Percentiles rank a stretch among this genome's conserved stretches.
Evolutionary conservation across 2,888 invertebrate genomes (phyloP).

Genomic region (Heliconius hortense): DNA sequence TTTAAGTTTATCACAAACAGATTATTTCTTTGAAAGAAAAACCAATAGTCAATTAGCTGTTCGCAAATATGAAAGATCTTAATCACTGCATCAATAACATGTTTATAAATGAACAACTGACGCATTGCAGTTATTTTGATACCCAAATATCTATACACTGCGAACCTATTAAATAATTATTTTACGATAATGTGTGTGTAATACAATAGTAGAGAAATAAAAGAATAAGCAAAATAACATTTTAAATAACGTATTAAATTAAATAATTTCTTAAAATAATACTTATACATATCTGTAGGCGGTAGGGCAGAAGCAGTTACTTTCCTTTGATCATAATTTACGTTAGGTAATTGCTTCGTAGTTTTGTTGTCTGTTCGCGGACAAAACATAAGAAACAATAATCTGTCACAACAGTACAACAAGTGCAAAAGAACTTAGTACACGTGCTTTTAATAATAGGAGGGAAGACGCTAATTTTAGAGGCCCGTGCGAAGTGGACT

Average conservation of each 20-base stretch:
- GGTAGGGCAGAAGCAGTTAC: constrained; percentile 1
- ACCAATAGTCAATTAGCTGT: background rate
- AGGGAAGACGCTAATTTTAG: constrained; percentile 43
- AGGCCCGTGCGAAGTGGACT: constrained; percentile 60
- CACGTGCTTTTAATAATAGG: constrained; percentile 40
- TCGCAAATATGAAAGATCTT: background rate
- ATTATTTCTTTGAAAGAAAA: background rate
- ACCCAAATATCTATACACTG: background rate
- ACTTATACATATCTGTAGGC: background rate
- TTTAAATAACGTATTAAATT: background rate
- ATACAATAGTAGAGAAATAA: background rate
- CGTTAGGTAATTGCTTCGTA: background rate
- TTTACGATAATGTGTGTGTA: background rate
- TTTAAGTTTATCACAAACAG: background rate
- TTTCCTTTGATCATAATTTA: background rate
- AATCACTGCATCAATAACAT: background rate
- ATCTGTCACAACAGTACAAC: background rate
- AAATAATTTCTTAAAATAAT: background rate
- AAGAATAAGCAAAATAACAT: background rate
- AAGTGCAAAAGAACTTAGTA: constrained; percentile 16
- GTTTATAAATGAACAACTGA: background rate
- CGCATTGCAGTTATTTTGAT: constrained; percentile 9
- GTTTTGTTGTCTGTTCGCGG: background rate
- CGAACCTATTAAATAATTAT: too few relatives aligned
- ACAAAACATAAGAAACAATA: background rate